These are phyloP conservation scores for Leptodirus hochenwartii DNA, from an alignment of 2,888 invertebrate species.

Conservation along the genomic window DNA sequence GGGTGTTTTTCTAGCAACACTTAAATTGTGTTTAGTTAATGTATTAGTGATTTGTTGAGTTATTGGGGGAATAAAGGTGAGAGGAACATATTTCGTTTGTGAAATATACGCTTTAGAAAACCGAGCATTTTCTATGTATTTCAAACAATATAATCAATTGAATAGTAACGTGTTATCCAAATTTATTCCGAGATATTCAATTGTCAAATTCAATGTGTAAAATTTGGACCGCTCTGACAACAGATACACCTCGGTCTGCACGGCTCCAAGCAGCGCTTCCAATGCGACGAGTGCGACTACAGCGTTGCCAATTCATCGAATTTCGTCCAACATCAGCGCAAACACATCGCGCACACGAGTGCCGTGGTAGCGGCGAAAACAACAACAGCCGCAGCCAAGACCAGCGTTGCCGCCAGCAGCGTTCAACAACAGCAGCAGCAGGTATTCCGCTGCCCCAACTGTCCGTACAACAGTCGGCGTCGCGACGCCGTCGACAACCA, in stretches of 20 bases:
- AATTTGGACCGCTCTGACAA: too few species aligned
- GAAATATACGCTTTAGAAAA: too few species aligned
- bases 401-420: conserved; percentile 3
- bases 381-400: background rate
- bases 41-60: too few species aligned
- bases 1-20: too few species aligned
- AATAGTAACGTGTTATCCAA: too few species aligned
- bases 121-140: too few species aligned
- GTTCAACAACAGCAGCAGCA: conserved; percentile 33
- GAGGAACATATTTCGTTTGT: too few species aligned
- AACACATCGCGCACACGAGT: conserved; percentile 45
- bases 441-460: conserved; percentile 50
- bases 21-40: too few species aligned
- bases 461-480: conserved; percentile 61
- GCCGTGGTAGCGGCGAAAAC: background rate
- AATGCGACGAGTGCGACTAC: conserved; percentile 72
- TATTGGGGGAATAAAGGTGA: too few species aligned
- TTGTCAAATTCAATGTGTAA: too few species aligned
- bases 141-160: too few species aligned
- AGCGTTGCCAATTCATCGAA: conserved; percentile 76
- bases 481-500: conserved; percentile 59
- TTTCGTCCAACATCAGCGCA: conserved; percentile 62
- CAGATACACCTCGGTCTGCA: conserved; percentile 65
- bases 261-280: conserved; percentile 66
- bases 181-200: too few species aligned